Evolutionary conservation across 2,888 invertebrate species (phyloP).

Genomic region (Agrilus biguttatus): DNA sequence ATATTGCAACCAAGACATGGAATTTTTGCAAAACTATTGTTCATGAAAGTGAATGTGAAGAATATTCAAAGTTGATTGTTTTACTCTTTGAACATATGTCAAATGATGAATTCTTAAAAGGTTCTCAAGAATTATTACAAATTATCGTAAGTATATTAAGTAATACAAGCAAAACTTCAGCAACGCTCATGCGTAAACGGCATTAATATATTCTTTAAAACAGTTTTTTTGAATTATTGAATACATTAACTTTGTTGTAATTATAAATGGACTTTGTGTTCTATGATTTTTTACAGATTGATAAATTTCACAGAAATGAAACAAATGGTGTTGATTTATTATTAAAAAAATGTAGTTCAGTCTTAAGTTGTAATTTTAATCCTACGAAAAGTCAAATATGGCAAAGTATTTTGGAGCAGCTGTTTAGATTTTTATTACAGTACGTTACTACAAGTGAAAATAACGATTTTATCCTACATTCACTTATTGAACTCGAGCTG

Average conservation of each 20-base stretch:
- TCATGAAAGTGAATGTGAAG: conserved; percentile 11
- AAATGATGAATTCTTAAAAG: conserved; percentile 18
- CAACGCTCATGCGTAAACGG: too few relatives aligned
- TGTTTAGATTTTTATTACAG: conserved; percentile 16
- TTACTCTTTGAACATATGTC: conserved; percentile 21
- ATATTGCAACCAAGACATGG: conserved; percentile 18
- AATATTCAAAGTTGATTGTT: conserved; percentile 20
- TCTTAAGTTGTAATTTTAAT: conserved; percentile 22
- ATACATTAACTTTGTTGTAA: too few relatives aligned
- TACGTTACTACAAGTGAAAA: conserved; percentile 2
- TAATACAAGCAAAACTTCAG: too few relatives aligned
- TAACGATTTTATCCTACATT: conserved; percentile 13
- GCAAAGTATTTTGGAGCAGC: conserved; percentile 16
- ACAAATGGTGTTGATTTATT: too few relatives aligned
- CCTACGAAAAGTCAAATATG: conserved; percentile 19
- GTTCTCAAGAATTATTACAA: conserved; percentile 18
- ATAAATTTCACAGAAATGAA: too few relatives aligned
- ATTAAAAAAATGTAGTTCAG: conserved; percentile 20
- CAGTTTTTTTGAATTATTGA: too few relatives aligned
- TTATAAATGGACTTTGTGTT: too few relatives aligned
- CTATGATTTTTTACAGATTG: too few relatives aligned
- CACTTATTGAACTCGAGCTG: conserved; percentile 19
- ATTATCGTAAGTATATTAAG: conserved; percentile 17
- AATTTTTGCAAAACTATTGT: conserved; percentile 16
- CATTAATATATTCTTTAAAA: too few relatives aligned